Conservation (phyloP, 2,888 invertebrate genomes). For the Auanema sp. region DNA sequence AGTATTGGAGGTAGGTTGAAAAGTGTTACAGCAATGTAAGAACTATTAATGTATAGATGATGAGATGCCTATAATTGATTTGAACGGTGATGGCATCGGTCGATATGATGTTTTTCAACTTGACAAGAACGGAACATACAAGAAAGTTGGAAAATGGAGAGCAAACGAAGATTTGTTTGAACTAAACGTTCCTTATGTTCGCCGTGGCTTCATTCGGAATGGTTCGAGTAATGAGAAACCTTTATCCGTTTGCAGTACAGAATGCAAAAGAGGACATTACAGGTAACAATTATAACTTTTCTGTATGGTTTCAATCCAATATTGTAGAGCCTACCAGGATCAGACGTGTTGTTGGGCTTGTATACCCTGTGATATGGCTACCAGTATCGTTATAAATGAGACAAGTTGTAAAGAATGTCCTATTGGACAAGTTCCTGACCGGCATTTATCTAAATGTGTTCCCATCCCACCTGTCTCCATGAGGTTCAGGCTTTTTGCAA, state of each 20-base stretch:
- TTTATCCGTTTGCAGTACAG: constrained; percentile 73
- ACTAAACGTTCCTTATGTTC: constrained; percentile 40
- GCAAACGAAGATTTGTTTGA: constrained; percentile 46
- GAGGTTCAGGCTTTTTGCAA: constrained; percentile 51
- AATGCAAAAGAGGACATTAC: constrained; percentile 72
- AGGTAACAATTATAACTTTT: constrained; percentile 47
- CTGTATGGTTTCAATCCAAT: neutral
- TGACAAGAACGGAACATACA: constrained; percentile 71
- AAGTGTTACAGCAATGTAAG: neutral
- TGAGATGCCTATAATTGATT: constrained; percentile 69
- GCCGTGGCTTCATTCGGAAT: constrained; percentile 27
- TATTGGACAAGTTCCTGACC: constrained; percentile 73
- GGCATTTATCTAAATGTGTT: constrained; percentile 71
- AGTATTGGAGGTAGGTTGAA: constrained; percentile 69
- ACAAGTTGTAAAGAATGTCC: constrained; percentile 73
- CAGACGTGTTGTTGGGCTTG: constrained; percentile 75
- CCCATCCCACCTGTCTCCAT: constrained; percentile 71
- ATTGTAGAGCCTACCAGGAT: constrained; percentile 40
- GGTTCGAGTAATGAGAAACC: constrained; percentile 65
- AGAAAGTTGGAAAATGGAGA: constrained; percentile 60
- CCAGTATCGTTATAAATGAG: constrained; percentile 71
- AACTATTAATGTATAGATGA: constrained; percentile 63
- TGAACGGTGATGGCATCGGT: constrained; percentile 74
- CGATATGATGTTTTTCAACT: constrained; percentile 76
- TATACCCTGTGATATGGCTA: constrained; percentile 73